Conservation (phyloP, 2,888 invertebrate genomes). For the Coelopa pilipes region DNA sequence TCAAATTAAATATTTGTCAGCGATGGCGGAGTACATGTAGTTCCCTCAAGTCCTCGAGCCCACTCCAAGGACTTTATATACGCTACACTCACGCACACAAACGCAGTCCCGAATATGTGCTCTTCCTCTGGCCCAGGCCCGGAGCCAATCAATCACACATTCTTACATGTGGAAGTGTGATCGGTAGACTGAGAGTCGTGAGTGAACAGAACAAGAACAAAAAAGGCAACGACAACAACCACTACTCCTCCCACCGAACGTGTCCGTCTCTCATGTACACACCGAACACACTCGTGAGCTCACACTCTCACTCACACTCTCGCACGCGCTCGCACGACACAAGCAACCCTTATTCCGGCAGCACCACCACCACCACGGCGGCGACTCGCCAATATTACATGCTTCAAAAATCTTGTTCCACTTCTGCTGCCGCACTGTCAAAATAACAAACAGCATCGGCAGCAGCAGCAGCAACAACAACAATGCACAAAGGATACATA, state of each 20-base stretch:
- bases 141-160: slow-evolving; percentile 59
- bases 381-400: slow-evolving; percentile 52
- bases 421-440: slow-evolving; percentile 45
- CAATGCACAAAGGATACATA: background rate
- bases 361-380: background rate
- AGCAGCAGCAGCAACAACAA: background rate
- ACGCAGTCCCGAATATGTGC: background rate
- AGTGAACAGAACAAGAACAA: too few relatives aligned
- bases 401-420: slow-evolving; percentile 61
- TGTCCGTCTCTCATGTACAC: slow-evolving; percentile 32
- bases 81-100: background rate
- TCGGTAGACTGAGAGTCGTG: too few relatives aligned
- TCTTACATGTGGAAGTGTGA: slow-evolving; percentile 25
- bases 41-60: background rate
- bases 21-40: background rate
- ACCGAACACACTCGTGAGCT: slow-evolving; percentile 13
- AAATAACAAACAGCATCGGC: slow-evolving; percentile 10
- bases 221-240: too few relatives aligned
- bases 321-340: background rate
- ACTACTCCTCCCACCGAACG: slow-evolving; percentile 8
- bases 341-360: slow-evolving; percentile 53
- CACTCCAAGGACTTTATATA: slow-evolving; percentile 5
- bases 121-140: slow-evolving; percentile 33
- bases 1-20: background rate
- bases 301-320: slow-evolving; percentile 6